phyloP scores from a whole-genome alignment of 2,888 invertebrate genomes.

The Eustalomyia histrio region DNA sequence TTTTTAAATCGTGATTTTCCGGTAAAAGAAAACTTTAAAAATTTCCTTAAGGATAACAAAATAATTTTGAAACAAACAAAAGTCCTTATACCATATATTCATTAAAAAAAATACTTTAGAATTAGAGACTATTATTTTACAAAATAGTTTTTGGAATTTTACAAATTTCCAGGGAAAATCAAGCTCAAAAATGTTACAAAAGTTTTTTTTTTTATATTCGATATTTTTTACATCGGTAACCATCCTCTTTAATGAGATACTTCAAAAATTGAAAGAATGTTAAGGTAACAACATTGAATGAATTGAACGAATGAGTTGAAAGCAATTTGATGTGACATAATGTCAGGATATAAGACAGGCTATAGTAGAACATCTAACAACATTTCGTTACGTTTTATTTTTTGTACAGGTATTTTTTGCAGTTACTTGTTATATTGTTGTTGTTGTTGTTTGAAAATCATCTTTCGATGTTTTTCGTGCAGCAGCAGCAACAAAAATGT shows the following conservation, averaged over 20 bases:
- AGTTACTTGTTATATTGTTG: neutral
- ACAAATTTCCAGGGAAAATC: too few relatives aligned
- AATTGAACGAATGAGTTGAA: conserved; percentile 53
- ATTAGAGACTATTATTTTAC: too few relatives aligned
- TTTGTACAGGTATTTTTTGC: neutral
- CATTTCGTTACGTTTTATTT: conserved; percentile 10
- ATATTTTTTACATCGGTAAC: too few relatives aligned
- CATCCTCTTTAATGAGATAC: conserved; percentile 25
- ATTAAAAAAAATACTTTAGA: too few relatives aligned
- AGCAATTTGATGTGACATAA: conserved; percentile 58
- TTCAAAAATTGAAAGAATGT: conserved; percentile 27
- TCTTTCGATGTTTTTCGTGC: neutral
- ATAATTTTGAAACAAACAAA: too few relatives aligned
- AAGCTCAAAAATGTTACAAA: too few relatives aligned
- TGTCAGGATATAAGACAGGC: conserved; percentile 47
- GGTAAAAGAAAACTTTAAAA: too few relatives aligned
- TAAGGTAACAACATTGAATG: conserved; percentile 47
- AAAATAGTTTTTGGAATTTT: too few relatives aligned
- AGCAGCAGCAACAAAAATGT: conserved; percentile 8
- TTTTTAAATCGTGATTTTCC: too few relatives aligned
- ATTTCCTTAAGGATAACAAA: too few relatives aligned
- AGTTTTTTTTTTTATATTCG: too few relatives aligned
- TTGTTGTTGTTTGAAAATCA: neutral
- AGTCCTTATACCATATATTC: too few relatives aligned
- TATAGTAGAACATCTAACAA: conserved; percentile 22